Conservation (phyloP, 2,797 vertebrate species). For the Lycodopsis pacificus region DNA sequence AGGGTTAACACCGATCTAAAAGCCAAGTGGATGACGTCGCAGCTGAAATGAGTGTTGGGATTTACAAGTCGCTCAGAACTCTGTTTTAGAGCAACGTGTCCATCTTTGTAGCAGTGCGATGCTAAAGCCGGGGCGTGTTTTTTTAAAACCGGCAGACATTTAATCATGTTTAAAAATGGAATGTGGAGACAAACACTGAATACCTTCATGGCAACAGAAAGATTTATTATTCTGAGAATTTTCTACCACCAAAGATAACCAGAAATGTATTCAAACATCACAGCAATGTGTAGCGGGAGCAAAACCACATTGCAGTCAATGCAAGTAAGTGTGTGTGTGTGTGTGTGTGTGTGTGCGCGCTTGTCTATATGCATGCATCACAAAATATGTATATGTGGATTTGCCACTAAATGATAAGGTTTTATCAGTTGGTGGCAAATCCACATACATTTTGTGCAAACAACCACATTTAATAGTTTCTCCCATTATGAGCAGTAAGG, state of each 20-base stretch:
- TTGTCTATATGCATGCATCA: background rate
- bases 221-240: conserved; percentile 45
- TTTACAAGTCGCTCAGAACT: conserved; percentile 6
- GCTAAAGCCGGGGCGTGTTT: conserved; percentile 11
- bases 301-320: conserved; percentile 8
- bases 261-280: conserved; percentile 41
- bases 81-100: conserved; percentile 1
- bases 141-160: conserved; percentile 16
- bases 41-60: conserved; percentile 13
- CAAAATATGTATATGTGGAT: background rate
- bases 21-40: conserved; percentile 13
- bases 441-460: background rate
- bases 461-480: background rate
- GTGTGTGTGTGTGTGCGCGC: background rate
- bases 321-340: conserved; percentile 6
- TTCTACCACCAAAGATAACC: conserved; percentile 39
- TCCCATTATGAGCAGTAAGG: background rate
- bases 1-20: conserved; percentile 30
- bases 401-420: conserved; percentile 18
- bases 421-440: background rate
- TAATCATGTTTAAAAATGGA: conserved; percentile 46
- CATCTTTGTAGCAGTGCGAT: background rate
- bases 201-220: conserved; percentile 19
- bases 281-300: conserved; percentile 8
- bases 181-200: conserved; percentile 44